A percentile compares a stretch with the other conserved stretches of the same genome.
These are phyloP conservation scores for Melanaphis sacchari DNA, from an alignment of 1,140 invertebrate genomes.

Conservation along the genomic window DNA sequence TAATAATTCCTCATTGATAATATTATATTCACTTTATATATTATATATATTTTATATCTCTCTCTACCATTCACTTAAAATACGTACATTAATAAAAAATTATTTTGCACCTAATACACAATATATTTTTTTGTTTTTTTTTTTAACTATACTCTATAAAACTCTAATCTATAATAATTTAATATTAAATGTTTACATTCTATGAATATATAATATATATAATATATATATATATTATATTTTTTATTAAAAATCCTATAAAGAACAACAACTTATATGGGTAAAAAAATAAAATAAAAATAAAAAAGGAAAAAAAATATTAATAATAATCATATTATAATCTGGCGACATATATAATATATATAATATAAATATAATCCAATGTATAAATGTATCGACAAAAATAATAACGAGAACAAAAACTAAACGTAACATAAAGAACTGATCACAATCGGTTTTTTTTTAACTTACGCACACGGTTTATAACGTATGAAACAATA, in stretches of 20 bases:
- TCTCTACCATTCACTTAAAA: constrained; percentile 43
- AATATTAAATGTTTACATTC: constrained; percentile 44
- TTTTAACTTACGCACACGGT: constrained; percentile 9
- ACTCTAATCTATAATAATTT: constrained; percentile 47
- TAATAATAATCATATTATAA: constrained; percentile 54
- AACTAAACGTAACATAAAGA: constrained; percentile 51
- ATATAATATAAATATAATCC: constrained; percentile 49
- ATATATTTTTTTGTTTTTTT: not conserved
- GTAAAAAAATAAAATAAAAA: constrained; percentile 36
- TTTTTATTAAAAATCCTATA: constrained; percentile 43
- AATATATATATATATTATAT: constrained; percentile 25
- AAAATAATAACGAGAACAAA: constrained; percentile 57
- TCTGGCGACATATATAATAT: constrained; percentile 44
- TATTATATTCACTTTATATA: not conserved
- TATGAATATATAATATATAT: constrained; percentile 22
- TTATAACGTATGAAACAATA: constrained; percentile 14
- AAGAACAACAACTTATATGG: constrained; percentile 47
- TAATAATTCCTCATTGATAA: not conserved
- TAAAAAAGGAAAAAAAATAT: constrained; percentile 18
- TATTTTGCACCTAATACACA: constrained; percentile 35
- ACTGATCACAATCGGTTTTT: constrained; percentile 48
- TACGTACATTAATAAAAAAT: constrained; percentile 42
- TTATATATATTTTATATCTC: not conserved
- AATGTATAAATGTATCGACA: constrained; percentile 54
- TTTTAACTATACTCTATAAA: not conserved